phyloP scores from a whole-genome alignment of 1,140 invertebrate species.

The Brachionus koreanus region DNA sequence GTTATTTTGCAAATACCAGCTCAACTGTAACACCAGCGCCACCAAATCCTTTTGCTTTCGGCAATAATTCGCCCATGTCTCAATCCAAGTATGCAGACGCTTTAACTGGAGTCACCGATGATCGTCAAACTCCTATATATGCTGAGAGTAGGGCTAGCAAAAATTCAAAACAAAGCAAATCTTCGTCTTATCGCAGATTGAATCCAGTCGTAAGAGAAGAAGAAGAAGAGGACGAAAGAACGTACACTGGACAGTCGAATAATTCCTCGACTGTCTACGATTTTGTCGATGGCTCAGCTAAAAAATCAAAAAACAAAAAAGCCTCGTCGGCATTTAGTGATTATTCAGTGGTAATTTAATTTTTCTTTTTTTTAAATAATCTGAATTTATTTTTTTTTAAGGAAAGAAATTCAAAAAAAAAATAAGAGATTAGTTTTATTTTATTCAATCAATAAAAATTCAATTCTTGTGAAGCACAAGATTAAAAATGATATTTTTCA shows the following conservation, averaged over 20 bases:
- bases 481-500: not conserved
- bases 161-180: not conserved
- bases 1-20: not conserved
- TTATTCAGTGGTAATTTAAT: not conserved
- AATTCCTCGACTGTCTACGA: not conserved
- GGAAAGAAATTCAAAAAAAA: not conserved
- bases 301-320: not conserved
- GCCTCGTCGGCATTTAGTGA: not conserved
- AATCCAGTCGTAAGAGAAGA: not conserved
- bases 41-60: constrained; percentile 15
- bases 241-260: not conserved
- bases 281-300: not conserved
- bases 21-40: constrained; percentile 17
- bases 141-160: not conserved
- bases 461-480: not conserved
- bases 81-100: not conserved
- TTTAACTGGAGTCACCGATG: not conserved
- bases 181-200: not conserved
- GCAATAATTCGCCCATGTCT: not conserved
- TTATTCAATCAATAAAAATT: too few relatives aligned
- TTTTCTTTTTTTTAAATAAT: not conserved
- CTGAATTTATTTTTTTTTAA: not conserved
- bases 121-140: constrained; percentile 6
- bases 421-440: not conserved
- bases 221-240: not conserved